A percentile compares a stretch with the other conserved stretches of the same genome.
Conservation (phyloP, 1,140 invertebrate species). For the Drosophila pseudoananassae region DNA sequence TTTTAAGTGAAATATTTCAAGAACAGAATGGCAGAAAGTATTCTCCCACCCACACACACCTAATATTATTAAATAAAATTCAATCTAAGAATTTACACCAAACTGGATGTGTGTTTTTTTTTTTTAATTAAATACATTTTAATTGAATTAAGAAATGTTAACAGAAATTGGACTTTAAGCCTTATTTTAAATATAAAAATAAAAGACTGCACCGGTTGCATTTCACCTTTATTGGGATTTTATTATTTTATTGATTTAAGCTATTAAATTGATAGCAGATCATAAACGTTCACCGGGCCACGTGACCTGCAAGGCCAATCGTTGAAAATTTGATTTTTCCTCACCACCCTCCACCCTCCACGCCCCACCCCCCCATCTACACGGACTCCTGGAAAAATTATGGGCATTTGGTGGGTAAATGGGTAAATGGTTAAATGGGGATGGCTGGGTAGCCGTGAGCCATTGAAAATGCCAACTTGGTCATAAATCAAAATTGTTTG, state of each 20-base stretch:
- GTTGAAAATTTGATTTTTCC: constrained; percentile 69
- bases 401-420: background rate
- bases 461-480: constrained; percentile 39
- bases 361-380: background rate
- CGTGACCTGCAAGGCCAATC: constrained; percentile 61
- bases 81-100: constrained; percentile 50
- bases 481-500: constrained; percentile 67
- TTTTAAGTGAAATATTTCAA: background rate
- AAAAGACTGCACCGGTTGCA: constrained; percentile 8
- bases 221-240: constrained; percentile 17
- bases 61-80: constrained; percentile 65
- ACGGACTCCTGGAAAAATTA: background rate
- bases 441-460: background rate
- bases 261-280: constrained; percentile 66
- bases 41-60: background rate
- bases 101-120: no score
- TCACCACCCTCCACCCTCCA: background rate
- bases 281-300: constrained; percentile 50
- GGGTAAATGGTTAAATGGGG: background rate
- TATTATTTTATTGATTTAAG: constrained; percentile 59
- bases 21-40: no score
- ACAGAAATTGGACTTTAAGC: background rate
- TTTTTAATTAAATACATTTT: no score
- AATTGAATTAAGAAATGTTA: no score
- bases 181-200: no score